Evolutionary conservation across 1,140 invertebrate genomes (phyloP), one percentile per base, ranked within the genome.

Genomic region (Stegodyphus dumicola): DNA sequence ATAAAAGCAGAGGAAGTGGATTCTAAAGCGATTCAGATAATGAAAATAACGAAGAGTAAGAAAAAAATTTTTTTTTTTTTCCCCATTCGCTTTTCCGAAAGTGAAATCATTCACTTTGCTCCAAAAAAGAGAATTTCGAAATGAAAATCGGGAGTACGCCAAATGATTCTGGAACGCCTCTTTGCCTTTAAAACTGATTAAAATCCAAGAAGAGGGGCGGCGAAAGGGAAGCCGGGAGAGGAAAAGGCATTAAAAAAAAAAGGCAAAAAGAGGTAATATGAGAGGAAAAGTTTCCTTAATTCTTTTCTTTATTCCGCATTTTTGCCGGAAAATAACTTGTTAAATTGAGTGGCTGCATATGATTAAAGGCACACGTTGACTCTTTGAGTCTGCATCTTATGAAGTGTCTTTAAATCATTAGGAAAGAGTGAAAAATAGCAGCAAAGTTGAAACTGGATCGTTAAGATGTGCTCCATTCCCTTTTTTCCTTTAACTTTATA

Each of bases 141-240:
- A 83, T 83, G 80, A 83, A 83, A 83, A 83, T 83, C 71, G 53
- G 80, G 60, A 75, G 70, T 51, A 52, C 10, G 49, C 70, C 80
- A 83, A 83, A 83, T 83, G 80, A 83, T 75, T 60, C 60, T 64
- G 80, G 80, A 74, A 74, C 80, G 80, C 80, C 80, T 74, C 49
- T 75, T 83, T 83, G 80, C 80, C 71, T 65, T 83, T 83, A 83
- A 83, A 83, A 83, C 80, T 83, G 80, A 83, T 83, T 83, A 83
- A 83, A 83, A 83, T 83, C 70, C 60, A 52, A n/a, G 70, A 51
- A 17, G 54, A 17, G 49, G 60, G 11, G 54, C 7, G 10, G 33
- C 17, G 70, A 7, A 6, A 53, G 54, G 51, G 70, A 10, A 73
- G 53, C n/a, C 13, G 67, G 66, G 7, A 17, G 52, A 65, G 75